Conservation (phyloP, 2,797 vertebrate species). For the Steatocranus sp. region DNA sequence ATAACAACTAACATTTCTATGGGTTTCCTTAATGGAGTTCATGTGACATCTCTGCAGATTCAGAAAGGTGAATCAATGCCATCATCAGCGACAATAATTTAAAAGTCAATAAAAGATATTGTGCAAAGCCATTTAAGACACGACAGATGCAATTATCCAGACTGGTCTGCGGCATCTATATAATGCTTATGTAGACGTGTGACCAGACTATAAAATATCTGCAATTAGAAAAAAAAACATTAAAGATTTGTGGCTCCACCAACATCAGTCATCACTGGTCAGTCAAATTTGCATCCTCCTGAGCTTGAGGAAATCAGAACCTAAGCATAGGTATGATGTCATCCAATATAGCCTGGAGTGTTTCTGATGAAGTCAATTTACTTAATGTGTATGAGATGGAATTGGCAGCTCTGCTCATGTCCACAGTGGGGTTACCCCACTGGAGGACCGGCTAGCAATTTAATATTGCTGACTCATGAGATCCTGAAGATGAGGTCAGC, state of each 20-base stretch:
- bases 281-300: background rate
- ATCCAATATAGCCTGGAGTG: background rate
- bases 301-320: background rate
- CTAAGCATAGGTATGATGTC: constrained; percentile 3
- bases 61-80: background rate
- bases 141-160: constrained; percentile 1
- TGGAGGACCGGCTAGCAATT: constrained; percentile 26
- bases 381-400: constrained; percentile 50
- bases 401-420: constrained; percentile 26
- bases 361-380: constrained; percentile 40
- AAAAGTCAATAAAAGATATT: background rate
- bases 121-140: background rate
- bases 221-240: background rate
- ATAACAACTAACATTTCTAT: background rate
- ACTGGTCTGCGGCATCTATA: background rate
- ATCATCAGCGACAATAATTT: background rate
- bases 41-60: background rate
- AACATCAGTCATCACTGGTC: background rate
- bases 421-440: constrained; percentile 22
- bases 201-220: background rate
- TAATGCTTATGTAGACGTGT: background rate
- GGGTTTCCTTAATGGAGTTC: background rate
- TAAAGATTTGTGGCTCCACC: background rate
- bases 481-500: constrained; percentile 54
- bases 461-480: constrained; percentile 55